Percentiles rank a stretch among this genome's conserved stretches.
These are phyloP conservation scores for Delphinus delphis DNA, from an alignment of 2,113 vertebrate genomes.

Conservation along the genomic window DNA sequence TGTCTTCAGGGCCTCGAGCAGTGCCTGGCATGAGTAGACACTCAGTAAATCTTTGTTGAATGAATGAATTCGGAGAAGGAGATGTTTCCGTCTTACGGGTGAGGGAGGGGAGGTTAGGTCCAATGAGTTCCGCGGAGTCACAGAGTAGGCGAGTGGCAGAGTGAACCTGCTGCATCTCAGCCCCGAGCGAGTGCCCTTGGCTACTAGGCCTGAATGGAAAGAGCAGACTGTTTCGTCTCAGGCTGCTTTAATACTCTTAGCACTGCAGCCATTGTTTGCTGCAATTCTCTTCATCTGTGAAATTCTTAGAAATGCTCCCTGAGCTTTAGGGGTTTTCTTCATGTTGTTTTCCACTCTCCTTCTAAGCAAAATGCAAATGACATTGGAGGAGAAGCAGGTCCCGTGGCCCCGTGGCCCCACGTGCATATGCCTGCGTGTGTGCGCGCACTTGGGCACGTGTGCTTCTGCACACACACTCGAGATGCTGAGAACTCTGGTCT, in stretches of 20 bases:
- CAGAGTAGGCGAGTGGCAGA: not conserved
- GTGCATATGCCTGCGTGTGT: fast-evolving
- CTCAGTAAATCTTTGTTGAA: not conserved
- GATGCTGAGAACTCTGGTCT: conserved; percentile 34
- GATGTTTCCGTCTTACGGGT: not conserved
- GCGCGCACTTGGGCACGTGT: no score
- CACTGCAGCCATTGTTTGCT: not conserved
- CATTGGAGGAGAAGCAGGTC: not conserved
- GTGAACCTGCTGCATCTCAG: not conserved
- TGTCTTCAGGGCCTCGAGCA: fast-evolving
- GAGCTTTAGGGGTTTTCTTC: not conserved
- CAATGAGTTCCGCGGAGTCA: no score
- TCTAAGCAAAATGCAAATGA: not conserved
- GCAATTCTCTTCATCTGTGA: not conserved
- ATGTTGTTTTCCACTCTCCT: not conserved
- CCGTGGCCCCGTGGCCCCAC: not conserved
- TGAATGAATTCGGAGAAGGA: not conserved
- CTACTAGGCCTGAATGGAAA: not conserved
- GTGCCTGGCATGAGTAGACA: not conserved
- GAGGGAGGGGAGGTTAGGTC: not conserved
- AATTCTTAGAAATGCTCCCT: not conserved
- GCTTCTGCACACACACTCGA: not conserved
- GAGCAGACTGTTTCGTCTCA: not conserved
- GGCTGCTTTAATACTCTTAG: not conserved
- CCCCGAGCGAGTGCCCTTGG: fast-evolving